A percentile compares a stretch with the other conserved stretches of the same genome.
Conservation (phyloP, 1,140 invertebrate species). For the Elymnias hypermnestra region DNA sequence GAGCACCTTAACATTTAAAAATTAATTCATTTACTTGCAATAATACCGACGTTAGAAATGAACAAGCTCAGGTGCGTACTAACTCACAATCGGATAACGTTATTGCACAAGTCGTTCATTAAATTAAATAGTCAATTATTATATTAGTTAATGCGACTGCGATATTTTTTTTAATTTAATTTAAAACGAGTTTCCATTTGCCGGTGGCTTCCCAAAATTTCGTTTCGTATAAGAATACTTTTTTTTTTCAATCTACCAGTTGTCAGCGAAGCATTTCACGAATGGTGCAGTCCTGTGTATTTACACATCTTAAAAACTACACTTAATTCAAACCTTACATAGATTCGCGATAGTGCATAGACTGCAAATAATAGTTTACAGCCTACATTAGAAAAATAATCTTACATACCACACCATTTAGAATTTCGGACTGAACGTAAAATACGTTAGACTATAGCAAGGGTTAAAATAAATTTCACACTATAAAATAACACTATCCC, state of each 20-base stretch:
- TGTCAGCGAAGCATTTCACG: conserved; percentile 25
- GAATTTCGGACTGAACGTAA: conserved; percentile 8
- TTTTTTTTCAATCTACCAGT: conserved; percentile 18
- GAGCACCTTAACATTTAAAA: conserved; percentile 33
- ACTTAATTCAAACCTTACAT: conserved; percentile 52
- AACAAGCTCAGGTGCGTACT: background rate
- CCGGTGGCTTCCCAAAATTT: conserved; percentile 12
- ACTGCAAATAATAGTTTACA: conserved; percentile 54
- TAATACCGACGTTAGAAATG: background rate
- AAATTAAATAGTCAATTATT: background rate
- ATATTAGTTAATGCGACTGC: background rate
- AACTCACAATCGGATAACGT: background rate
- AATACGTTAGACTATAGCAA: too few species aligned
- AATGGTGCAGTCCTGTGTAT: conserved; percentile 58
- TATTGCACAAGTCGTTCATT: conserved; percentile 8
- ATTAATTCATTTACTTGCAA: conserved; percentile 2
- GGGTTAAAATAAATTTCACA: too few species aligned
- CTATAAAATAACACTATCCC: too few species aligned
- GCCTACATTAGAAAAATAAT: conserved; percentile 57
- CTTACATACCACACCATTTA: conserved; percentile 44
- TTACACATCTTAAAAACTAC: conserved; percentile 65
- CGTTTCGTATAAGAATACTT: conserved; percentile 17
- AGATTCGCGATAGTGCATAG: conserved; percentile 51
- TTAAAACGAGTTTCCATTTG: too few species aligned
- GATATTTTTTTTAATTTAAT: too few species aligned